Base-by-base conservation (phyloP, 92 coral and sea anemone genomes). In the Bergia sp. region DNA sequence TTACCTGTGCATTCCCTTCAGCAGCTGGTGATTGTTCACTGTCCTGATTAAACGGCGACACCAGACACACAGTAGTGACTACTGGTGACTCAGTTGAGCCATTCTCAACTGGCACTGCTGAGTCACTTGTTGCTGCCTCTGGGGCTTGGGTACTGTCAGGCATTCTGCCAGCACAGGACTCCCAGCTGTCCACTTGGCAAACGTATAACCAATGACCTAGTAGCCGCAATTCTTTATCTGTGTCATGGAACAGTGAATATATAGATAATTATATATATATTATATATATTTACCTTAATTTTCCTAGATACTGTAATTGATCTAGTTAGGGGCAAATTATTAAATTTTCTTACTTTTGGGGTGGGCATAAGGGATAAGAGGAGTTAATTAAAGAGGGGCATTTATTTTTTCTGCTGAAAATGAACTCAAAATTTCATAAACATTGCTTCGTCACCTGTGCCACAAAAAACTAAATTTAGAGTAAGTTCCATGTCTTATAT, bases 1-100 rank as follows among this genome's bases (percentile, higher is more conserved):
- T 29, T 47, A 91, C 94, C 94, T 91, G 87, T 2, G 79, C 80
- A 12, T 89, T 65, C 20, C 37, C 80, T 41, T 85, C 92, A 57
- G 38, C 76, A 9, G 76, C 58, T 1, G 79, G 29, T 9, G 84
- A 44, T 12, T 75, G 76, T 81, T 85, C 92, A 79, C 89, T 57
- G 85, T 89, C 91, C 16, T 47, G 47, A 20, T 37, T 45, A 42
- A 80, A 57, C 47, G 92, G 92, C 20, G 94, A 85, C 38, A 89
- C 90, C 37, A 69, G 29, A 10, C 87, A 84, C 44, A 84, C 77
- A 71, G 87, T 71, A 36, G 79, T 9, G 13, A 23, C 79, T 7
- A 47, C 64, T 37, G 79, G 43, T 2, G 61, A 5, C 23, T 42
- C 37, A 6, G 65, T 37, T 29, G 47, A 20, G 10, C 79, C 94